phyloP scores from a whole-genome alignment of 2,797 vertebrate species.

The Thaleichthys pacificus region DNA sequence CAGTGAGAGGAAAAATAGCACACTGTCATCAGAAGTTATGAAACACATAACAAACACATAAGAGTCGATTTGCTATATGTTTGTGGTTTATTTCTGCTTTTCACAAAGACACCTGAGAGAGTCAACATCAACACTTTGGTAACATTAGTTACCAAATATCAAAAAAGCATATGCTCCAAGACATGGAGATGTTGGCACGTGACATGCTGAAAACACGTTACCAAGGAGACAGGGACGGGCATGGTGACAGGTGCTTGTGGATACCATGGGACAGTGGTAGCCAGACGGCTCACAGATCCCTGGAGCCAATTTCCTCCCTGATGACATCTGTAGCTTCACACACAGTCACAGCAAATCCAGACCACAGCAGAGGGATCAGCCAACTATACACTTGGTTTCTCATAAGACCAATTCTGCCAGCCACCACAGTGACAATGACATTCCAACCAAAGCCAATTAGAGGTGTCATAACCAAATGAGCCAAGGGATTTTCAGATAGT shows the following conservation, averaged over 20 bases:
- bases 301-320: neutral
- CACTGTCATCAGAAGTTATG: constrained; percentile 34
- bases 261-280: neutral
- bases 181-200: neutral
- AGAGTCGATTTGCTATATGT: constrained; percentile 31
- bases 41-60: constrained; percentile 1
- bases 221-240: neutral
- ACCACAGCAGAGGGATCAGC: neutral
- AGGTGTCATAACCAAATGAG: no score
- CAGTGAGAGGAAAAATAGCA: neutral
- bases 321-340: neutral
- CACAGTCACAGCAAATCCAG: neutral
- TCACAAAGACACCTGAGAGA: constrained; percentile 33
- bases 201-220: constrained; percentile 8
- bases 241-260: constrained; percentile 4
- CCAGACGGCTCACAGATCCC: neutral
- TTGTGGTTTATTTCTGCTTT: constrained; percentile 58
- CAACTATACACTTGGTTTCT: neutral
- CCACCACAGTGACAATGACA: neutral
- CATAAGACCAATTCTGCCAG: no score
- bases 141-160: neutral
- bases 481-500: no score
- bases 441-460: no score
- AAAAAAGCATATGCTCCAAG: neutral
- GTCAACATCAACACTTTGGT: constrained; percentile 9